Conservation (phyloP, 2,888 invertebrate species). For the Chymomyza caudatula region DNA sequence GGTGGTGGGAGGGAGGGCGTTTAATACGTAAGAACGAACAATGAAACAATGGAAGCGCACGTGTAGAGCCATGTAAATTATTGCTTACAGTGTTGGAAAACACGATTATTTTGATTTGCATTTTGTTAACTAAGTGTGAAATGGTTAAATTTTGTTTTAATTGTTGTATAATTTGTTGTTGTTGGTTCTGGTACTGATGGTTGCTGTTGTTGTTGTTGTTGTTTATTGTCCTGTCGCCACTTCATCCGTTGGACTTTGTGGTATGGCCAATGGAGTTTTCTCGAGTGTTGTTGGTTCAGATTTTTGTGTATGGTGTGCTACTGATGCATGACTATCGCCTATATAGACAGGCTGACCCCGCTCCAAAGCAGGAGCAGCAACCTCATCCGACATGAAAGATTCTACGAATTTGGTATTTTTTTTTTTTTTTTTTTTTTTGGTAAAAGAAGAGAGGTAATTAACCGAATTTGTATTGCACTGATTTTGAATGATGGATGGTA, state of each 20-base stretch:
- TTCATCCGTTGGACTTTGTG: constrained; percentile 56
- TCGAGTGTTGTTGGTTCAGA: constrained; percentile 66
- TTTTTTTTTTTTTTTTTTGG: constrained; percentile 12
- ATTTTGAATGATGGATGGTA: constrained; percentile 15
- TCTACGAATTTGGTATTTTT: constrained; percentile 49
- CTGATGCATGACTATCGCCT: constrained; percentile 29
- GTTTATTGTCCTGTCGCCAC: constrained; percentile 57
- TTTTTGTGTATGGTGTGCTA: constrained; percentile 48
- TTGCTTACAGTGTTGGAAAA: constrained; percentile 63
- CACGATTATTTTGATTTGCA: constrained; percentile 18
- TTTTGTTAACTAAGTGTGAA: constrained; percentile 48
- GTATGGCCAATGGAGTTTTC: constrained; percentile 65
- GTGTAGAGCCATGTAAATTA: constrained; percentile 42
- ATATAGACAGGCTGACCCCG: constrained; percentile 33
- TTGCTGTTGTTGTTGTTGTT: constrained; percentile 41
- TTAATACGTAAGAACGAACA: constrained; percentile 9
- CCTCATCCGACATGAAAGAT: constrained; percentile 62
- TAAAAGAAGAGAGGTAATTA: neutral
- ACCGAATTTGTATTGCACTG: neutral
- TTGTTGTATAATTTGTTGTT: constrained; percentile 4
- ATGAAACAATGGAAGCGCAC: constrained; percentile 48
- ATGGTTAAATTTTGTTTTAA: constrained; percentile 31
- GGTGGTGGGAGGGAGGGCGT: constrained; percentile 3
- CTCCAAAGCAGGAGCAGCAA: constrained; percentile 52
- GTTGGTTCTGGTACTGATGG: constrained; percentile 12